Evolutionary conservation across 2,888 invertebrate genomes (phyloP), one percentile per base, ranked within the genome.

Genomic region (Eupithecia insigniata): DNA sequence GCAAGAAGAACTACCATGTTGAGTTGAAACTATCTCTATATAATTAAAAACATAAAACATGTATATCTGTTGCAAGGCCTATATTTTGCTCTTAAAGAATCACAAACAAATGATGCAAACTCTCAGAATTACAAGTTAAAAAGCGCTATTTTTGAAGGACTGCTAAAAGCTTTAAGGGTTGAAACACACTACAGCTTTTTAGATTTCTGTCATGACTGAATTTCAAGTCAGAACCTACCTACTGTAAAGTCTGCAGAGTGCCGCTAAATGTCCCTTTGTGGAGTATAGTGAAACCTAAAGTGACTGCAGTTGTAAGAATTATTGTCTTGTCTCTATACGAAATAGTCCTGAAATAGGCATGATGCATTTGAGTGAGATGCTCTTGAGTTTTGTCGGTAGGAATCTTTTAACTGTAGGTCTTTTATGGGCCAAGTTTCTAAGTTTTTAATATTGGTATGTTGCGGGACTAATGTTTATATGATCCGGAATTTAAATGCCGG

Each of bases 201-300:
- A 83, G 82, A 80, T 26, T 26, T 55, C 22, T 22, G 55, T 80
- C 76, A 80, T 80, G 79, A 79, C 78, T 75, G 79, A 82, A 83
- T 82, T 82, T 81, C 82, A 79, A 84, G 81, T 83, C 82, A 81
- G n/a, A 32, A 61, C 2, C 76, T 78, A 79, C 79, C 80, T 80
- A 79, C 18, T 58, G n/a, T n/a, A 75, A 74, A 80, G 66, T 12
- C 12, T 30, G 75, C 77, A 81, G 79, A 83, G 82, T 83, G 83
- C 83, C 81, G 80, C 3, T 83, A 85, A 89, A 89, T 88, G 86
- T 90, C 84, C 87, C 90, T 92, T 92, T 92, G 90, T 90, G 85
- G 77, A 74, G 74, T 79, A 83, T 88, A 90, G 89, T 90, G 87
- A 89, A 84, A 85, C 87, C 91, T 87, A 88, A 88, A 91, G 90